Conservation (phyloP, 2,113 vertebrate species). For the Ceyx cyanopectus region DNA sequence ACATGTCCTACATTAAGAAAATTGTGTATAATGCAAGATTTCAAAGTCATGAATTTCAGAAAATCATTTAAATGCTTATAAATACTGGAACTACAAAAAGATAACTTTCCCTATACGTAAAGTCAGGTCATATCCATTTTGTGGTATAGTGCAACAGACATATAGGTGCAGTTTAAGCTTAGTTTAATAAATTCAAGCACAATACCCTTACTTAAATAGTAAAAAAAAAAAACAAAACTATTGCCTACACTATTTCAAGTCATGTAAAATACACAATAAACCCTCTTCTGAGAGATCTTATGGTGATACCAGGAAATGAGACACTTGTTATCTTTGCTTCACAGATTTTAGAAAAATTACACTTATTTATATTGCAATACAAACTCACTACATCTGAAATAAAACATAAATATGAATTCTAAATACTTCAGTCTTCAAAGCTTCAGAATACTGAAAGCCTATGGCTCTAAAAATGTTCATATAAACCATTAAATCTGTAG, state of each 20-base stretch:
- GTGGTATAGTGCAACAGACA: background rate
- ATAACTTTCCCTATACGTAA: background rate
- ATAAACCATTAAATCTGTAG: background rate
- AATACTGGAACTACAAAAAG: background rate
- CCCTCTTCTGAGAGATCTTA: constrained; percentile 12
- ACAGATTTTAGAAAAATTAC: constrained; percentile 38
- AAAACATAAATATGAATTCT: background rate
- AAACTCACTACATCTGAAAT: background rate
- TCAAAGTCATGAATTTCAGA: background rate
- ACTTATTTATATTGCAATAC: background rate
- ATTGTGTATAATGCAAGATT: background rate
- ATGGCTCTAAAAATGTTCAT: background rate
- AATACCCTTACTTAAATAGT: background rate
- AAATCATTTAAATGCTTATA: background rate
- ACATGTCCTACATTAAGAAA: background rate
- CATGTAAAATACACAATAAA: constrained; percentile 26
- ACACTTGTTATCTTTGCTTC: constrained; percentile 30
- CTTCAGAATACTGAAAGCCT: background rate
- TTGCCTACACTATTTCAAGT: constrained; percentile 38
- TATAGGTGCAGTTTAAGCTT: background rate
- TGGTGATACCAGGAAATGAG: constrained; percentile 43
- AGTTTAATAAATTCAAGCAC: background rate
- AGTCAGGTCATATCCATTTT: background rate
- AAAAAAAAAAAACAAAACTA: background rate
- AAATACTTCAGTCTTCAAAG: background rate